Conservation (phyloP, 2,797 vertebrate species). For the Melanotaenia maccullochi region DNA sequence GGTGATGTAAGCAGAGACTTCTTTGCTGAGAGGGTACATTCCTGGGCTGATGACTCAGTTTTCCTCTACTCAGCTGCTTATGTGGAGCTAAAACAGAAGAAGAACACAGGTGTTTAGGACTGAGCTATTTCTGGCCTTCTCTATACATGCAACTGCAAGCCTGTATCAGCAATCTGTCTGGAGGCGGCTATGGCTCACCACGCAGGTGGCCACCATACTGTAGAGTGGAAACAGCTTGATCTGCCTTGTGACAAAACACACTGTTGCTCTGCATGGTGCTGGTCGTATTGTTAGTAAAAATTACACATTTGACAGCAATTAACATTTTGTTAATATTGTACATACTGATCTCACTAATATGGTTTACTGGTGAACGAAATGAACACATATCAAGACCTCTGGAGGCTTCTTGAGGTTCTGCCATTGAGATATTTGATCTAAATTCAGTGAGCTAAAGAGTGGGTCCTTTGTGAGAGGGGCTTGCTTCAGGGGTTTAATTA, state of each 20-base stretch:
- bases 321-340: slow-evolving; percentile 21
- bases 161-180: slow-evolving; percentile 65
- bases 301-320: slow-evolving; percentile 30
- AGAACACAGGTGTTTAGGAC: slow-evolving; percentile 62
- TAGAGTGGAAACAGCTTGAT: slow-evolving; percentile 63
- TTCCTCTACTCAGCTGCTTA: slow-evolving; percentile 52
- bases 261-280: slow-evolving; percentile 36
- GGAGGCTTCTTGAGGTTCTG: background rate
- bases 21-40: slow-evolving; percentile 60
- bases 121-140: slow-evolving; percentile 52
- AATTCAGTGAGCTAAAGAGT: background rate
- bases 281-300: slow-evolving; percentile 35
- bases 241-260: slow-evolving; percentile 54
- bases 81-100: slow-evolving; percentile 52
- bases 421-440: background rate
- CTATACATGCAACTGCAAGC: slow-evolving; percentile 35
- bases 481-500: background rate
- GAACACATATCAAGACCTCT: background rate
- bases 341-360: background rate
- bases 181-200: slow-evolving; percentile 58
- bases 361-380: background rate
- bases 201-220: slow-evolving; percentile 63
- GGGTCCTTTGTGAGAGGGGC: background rate
- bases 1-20: slow-evolving; percentile 40
- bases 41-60: slow-evolving; percentile 41